Percentiles rank a stretch among this genome's conserved stretches.
Conservation (phyloP, 2,888 invertebrate genomes). For the Brachylomia viminalis region DNA sequence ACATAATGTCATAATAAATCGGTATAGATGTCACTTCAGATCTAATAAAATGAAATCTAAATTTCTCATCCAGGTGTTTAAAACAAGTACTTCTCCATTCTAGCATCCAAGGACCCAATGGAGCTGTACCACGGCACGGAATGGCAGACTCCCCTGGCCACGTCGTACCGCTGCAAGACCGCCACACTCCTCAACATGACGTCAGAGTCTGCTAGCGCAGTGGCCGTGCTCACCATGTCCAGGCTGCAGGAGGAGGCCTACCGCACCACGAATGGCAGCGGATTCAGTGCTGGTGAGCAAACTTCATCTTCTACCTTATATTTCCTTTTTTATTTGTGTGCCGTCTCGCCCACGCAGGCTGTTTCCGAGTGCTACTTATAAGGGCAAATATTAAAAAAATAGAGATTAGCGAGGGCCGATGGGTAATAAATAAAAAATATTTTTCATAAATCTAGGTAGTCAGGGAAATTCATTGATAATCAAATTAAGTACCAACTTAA, state of each 20-base stretch:
- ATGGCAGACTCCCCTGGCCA: constrained; percentile 91
- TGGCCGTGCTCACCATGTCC: constrained; percentile 90
- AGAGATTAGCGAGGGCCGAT: background rate
- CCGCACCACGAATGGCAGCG: constrained; percentile 85
- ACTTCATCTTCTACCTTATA: background rate
- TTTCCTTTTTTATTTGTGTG: background rate
- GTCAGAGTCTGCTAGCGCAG: constrained; percentile 70
- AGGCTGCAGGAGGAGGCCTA: constrained; percentile 94
- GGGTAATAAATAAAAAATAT: background rate
- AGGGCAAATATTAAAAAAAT: background rate
- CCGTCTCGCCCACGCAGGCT: background rate
- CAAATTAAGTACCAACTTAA: background rate
- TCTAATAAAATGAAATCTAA: background rate
- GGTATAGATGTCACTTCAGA: too few relatives aligned
- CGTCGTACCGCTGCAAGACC: constrained; percentile 94
- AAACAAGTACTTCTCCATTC: background rate
- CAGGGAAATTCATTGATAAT: background rate
- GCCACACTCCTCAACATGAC: constrained; percentile 91
- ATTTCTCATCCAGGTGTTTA: background rate
- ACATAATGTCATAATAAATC: too few relatives aligned
- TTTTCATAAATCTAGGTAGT: background rate
- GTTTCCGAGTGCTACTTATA: background rate
- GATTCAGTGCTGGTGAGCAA: constrained; percentile 92
- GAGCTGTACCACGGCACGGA: constrained; percentile 87
- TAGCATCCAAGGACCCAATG: constrained; percentile 78